phyloP scores from a whole-genome alignment of 2,888 invertebrate species.

The Sclerodermus sp. region DNA sequence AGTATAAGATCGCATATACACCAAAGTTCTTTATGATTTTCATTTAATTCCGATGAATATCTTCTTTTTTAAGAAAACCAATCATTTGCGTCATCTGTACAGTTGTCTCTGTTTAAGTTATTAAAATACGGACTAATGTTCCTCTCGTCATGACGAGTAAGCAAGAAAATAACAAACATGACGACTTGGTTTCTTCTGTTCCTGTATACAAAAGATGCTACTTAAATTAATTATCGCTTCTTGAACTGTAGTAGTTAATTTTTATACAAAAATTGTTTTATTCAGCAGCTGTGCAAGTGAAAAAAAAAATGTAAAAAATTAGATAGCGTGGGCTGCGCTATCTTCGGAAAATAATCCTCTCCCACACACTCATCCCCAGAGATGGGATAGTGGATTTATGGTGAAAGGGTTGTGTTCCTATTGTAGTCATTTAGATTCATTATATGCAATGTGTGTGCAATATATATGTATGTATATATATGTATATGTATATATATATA shows the following conservation, averaged over 20 bases:
- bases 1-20: slow-evolving; percentile 16
- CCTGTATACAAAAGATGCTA: slow-evolving; percentile 24
- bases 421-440: slow-evolving; percentile 12
- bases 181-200: slow-evolving; percentile 30
- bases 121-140: slow-evolving; percentile 30
- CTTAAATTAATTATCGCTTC: slow-evolving; percentile 19
- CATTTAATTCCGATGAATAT: not conserved
- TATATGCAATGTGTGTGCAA: slow-evolving; percentile 14
- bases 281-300: not conserved
- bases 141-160: slow-evolving; percentile 26
- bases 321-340: slow-evolving; percentile 13
- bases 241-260: slow-evolving; percentile 20
- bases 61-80: slow-evolving; percentile 5
- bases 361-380: slow-evolving; percentile 52
- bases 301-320: not conserved
- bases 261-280: slow-evolving; percentile 23
- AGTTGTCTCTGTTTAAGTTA: slow-evolving; percentile 19
- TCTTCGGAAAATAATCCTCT: slow-evolving; percentile 48
- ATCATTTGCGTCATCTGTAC: slow-evolving; percentile 16
- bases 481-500: slow-evolving; percentile 5
- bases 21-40: slow-evolving; percentile 25
- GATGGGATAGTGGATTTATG: slow-evolving; percentile 53
- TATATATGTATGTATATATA: slow-evolving; percentile 4
- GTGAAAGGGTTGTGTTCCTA: slow-evolving; percentile 49
- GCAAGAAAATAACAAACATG: slow-evolving; percentile 20